Evolutionary conservation across 2,888 invertebrate genomes (phyloP).

Genomic region (Phrixothrix hirtus): DNA sequence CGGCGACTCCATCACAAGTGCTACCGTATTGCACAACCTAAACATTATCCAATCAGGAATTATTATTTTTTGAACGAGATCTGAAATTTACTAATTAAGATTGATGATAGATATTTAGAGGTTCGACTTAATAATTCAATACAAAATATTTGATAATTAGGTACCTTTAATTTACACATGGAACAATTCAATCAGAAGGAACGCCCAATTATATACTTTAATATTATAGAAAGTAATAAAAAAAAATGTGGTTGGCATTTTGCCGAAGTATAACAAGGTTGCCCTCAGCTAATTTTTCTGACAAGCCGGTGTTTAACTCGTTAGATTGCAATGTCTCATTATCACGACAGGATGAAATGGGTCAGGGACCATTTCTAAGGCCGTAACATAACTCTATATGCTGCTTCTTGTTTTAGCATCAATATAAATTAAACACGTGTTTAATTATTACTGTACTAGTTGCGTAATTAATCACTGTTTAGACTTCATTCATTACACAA

Average conservation of each 20-base stretch:
- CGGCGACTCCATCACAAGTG: conserved; percentile 30
- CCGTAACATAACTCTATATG: conserved; percentile 3
- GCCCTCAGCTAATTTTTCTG: conserved; percentile 8
- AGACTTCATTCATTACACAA: too few relatives aligned
- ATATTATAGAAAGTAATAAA: background rate
- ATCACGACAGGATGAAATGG: conserved; percentile 21
- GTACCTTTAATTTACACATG: too few relatives aligned
- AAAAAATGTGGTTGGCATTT: conserved; percentile 5
- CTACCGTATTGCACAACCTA: conserved; percentile 30
- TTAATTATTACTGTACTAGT: too few relatives aligned
- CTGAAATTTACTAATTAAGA: background rate
- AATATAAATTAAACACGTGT: conserved; percentile 4
- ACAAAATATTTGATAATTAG: too few relatives aligned
- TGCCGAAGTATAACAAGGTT: conserved; percentile 17
- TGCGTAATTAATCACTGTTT: too few relatives aligned
- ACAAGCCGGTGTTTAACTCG: conserved; percentile 14
- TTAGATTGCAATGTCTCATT: conserved; percentile 15
- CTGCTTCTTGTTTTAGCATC: conserved; percentile 5
- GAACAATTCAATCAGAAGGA: too few relatives aligned
- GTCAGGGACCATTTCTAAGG: conserved; percentile 19
- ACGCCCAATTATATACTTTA: too few relatives aligned
- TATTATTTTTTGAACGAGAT: background rate
- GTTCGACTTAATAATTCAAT: too few relatives aligned
- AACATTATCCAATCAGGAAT: background rate
- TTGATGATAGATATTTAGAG: too few relatives aligned